phyloP scores from a whole-genome alignment of 2,797 vertebrate species.

The Tympanoctomys barrerae region DNA sequence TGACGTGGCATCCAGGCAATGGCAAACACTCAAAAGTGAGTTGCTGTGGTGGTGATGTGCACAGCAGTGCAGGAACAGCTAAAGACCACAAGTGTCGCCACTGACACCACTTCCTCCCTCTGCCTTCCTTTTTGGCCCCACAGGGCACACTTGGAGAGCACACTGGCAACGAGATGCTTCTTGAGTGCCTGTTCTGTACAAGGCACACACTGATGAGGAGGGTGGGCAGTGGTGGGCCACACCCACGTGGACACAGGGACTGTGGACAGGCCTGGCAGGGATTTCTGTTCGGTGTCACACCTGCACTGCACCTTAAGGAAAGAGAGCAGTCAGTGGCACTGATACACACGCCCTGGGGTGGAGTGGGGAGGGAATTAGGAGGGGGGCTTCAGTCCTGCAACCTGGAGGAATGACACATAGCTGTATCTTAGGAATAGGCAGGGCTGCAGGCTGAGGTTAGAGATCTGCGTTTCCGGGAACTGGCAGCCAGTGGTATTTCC shows the following conservation, averaged over 20 bases:
- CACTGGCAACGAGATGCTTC: background rate
- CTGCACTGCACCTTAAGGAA: background rate
- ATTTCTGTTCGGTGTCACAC: background rate
- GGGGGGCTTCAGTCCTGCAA: background rate
- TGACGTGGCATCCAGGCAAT: background rate
- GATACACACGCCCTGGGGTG: background rate
- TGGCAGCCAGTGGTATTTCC: background rate
- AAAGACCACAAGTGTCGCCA: rapidly evolving
- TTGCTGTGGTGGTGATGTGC: too few species aligned
- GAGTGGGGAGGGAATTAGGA: background rate
- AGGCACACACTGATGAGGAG: background rate
- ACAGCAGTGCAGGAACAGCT: background rate
- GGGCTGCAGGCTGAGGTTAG: background rate
- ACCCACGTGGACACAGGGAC: background rate
- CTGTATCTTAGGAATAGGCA: background rate
- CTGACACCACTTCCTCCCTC: too few species aligned
- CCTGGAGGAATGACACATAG: background rate
- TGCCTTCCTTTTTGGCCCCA: background rate
- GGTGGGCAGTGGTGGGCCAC: background rate
- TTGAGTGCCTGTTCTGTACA: background rate
- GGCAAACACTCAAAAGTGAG: background rate
- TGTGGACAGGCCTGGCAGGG: background rate
- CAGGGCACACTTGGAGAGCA: rapidly evolving
- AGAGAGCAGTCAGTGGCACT: background rate
- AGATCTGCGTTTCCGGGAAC: background rate